Evolutionary conservation across 2,113 vertebrate genomes (phyloP).

Genomic region (Lontra canadensis): DNA sequence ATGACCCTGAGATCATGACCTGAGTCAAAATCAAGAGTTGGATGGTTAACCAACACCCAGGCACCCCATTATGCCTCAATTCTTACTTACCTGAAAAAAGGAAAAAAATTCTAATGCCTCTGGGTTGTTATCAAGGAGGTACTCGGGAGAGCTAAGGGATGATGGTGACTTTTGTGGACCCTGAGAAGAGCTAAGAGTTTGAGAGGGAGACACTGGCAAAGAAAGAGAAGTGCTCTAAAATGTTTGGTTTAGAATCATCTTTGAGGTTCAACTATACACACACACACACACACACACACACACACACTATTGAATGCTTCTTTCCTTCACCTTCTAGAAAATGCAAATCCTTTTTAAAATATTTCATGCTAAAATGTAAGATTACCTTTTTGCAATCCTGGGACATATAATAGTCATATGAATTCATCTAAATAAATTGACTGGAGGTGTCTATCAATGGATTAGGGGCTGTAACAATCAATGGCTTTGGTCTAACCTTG

Average conservation of each 20-base stretch:
- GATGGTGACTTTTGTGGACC: background rate
- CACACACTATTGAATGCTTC: background rate
- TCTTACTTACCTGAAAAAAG: background rate
- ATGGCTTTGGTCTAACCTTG: constrained; percentile 26
- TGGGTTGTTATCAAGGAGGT: background rate
- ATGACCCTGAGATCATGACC: background rate
- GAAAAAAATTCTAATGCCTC: background rate
- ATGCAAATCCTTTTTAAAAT: background rate
- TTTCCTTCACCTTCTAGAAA: constrained; percentile 24
- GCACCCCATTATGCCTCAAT: background rate
- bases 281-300: too few relatives aligned
- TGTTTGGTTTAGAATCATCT: background rate
- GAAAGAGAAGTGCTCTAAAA: background rate
- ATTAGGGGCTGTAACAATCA: constrained; percentile 13
- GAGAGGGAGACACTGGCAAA: background rate
- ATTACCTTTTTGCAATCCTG: background rate
- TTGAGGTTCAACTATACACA: background rate
- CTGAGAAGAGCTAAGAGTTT: background rate
- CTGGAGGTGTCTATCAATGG: background rate
- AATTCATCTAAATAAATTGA: constrained; percentile 17
- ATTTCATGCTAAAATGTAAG: constrained; percentile 14
- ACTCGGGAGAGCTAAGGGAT: background rate
- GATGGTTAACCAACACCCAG: background rate
- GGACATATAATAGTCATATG: background rate
- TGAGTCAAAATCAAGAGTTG: background rate